Conservation (phyloP, 2,113 vertebrate species). For the Festucalex cinctus region DNA sequence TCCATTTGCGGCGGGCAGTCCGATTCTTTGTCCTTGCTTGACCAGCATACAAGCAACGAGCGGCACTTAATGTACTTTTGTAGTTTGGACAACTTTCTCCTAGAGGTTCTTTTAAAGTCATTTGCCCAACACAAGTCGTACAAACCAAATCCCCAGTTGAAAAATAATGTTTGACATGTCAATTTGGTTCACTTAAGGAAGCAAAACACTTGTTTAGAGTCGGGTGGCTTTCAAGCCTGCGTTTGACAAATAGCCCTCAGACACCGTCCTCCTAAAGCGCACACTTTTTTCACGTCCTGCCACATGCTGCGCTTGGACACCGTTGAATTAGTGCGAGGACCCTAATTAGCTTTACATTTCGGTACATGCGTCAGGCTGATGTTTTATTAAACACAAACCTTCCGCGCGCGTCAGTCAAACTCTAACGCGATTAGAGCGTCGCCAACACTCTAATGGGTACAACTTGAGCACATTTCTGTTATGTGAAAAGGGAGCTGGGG, state of each 20-base stretch:
- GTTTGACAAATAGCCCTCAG: not conserved
- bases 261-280: not conserved
- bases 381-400: constrained; percentile 58
- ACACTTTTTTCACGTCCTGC: not conserved
- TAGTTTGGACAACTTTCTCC: constrained; percentile 8
- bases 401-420: constrained; percentile 39
- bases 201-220: constrained; percentile 4
- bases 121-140: constrained; percentile 1
- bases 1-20: not conserved
- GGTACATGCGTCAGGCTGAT: constrained; percentile 12
- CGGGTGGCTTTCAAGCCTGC: not conserved
- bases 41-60: not conserved
- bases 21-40: not conserved
- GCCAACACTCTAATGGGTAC: constrained; percentile 33
- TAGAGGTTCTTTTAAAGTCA: constrained; percentile 10
- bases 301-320: not conserved
- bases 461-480: constrained; percentile 38
- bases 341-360: constrained; percentile 1
- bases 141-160: constrained; percentile 5
- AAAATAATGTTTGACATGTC: constrained; percentile 12
- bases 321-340: not conserved
- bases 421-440: constrained; percentile 57
- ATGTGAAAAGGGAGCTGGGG: constrained; percentile 14
- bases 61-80: constrained; percentile 2
- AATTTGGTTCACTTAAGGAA: constrained; percentile 11